Conservation (phyloP, 2,888 invertebrate species). For the Automeris io region DNA sequence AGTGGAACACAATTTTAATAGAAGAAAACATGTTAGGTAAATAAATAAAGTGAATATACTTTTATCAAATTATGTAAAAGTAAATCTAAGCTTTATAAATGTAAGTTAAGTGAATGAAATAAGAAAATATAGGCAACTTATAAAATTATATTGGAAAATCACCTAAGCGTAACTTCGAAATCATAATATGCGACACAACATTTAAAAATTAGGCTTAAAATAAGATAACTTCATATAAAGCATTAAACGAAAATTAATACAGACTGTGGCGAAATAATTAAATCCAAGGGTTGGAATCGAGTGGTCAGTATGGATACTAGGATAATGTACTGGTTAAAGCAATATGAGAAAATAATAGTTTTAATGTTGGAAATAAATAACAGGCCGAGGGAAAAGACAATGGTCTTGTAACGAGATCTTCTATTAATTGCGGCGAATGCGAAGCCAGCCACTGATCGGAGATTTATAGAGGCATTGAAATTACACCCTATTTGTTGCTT, state of each 20-base stretch:
- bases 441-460: conserved; percentile 44
- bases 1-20: too few species aligned
- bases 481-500: conserved; percentile 53
- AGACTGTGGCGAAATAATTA: conserved; percentile 1
- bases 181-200: background rate
- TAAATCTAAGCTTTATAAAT: too few species aligned
- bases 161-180: too few species aligned
- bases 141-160: too few species aligned
- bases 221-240: background rate
- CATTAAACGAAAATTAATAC: background rate
- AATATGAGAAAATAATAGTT: conserved; percentile 67
- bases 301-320: conserved; percentile 53
- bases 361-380: conserved; percentile 71
- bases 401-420: conserved; percentile 66
- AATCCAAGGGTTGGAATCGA: conserved; percentile 24
- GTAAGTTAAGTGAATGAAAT: too few species aligned
- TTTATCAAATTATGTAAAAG: too few species aligned
- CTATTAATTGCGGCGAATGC: conserved; percentile 66
- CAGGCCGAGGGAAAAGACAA: conserved; percentile 61
- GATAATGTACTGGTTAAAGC: conserved; percentile 39
- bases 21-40: too few species aligned
- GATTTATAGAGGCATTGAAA: conserved; percentile 67
- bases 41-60: too few species aligned
- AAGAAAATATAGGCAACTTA: too few species aligned
- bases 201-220: background rate